These are phyloP conservation scores for Falco naumanni DNA, from an alignment of 2,797 vertebrate species.

Conservation along the genomic window DNA sequence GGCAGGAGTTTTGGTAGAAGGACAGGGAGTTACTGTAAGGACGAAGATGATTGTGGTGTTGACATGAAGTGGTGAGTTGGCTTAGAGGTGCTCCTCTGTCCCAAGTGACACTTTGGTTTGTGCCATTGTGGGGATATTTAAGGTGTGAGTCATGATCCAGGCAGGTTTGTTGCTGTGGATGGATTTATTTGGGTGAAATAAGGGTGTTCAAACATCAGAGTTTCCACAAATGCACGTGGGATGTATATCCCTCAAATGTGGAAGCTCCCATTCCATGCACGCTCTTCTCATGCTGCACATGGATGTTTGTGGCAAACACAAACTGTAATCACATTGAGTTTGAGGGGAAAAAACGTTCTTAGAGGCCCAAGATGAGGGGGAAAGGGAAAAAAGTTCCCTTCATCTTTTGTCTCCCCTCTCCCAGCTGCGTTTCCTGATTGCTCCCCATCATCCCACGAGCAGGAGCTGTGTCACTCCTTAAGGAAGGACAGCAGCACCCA, in stretches of 20 bases:
- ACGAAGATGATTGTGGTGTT: fast-evolving
- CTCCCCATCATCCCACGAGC: background rate
- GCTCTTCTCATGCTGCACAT: background rate
- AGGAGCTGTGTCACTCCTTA: background rate
- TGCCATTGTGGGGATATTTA: background rate
- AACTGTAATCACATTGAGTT: fast-evolving
- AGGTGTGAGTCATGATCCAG: background rate
- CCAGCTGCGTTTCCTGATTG: fast-evolving
- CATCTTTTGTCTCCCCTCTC: background rate
- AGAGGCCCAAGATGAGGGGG: background rate
- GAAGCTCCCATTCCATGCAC: fast-evolving
- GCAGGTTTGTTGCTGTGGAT: background rate
- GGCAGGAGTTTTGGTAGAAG: background rate
- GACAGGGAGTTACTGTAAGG: background rate
- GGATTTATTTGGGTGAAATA: background rate
- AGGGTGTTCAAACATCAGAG: background rate
- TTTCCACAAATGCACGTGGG: background rate
- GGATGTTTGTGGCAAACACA: background rate
- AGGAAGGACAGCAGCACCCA: background rate
- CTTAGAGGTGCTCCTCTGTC: background rate
- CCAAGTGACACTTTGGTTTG: fast-evolving
- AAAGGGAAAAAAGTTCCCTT: background rate
- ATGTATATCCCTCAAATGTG: fast-evolving
- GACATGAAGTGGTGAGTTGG: background rate
- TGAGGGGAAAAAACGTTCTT: background rate